Conservation (phyloP, 2,797 vertebrate genomes). For the Centroberyx gerrardi region DNA sequence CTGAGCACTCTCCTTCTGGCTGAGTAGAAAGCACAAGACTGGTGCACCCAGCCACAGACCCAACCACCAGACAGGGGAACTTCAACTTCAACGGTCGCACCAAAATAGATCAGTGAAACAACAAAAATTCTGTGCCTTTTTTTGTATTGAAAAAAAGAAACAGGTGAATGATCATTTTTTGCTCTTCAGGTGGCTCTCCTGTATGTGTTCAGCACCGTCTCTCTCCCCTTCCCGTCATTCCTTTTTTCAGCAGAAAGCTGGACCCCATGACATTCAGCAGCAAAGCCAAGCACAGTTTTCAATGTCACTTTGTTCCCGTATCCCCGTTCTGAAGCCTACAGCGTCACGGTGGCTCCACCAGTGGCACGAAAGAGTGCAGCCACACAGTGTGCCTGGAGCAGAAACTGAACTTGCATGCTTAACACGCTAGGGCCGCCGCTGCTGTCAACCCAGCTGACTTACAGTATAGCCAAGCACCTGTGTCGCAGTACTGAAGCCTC, state of each 20-base stretch:
- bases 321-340: neutral
- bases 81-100: conserved; percentile 64
- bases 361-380: neutral
- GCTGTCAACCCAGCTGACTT: no score
- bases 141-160: conserved; percentile 2
- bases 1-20: conserved; percentile 60
- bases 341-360: neutral
- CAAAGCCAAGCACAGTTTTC: conserved; percentile 27
- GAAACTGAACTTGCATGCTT: conserved; percentile 2
- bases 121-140: conserved; percentile 28
- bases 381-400: conserved; percentile 17
- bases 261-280: conserved; percentile 38
- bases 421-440: no score
- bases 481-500: neutral
- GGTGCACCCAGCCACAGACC: conserved; percentile 41
- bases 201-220: conserved; percentile 26
- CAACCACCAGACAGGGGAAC: conserved; percentile 50
- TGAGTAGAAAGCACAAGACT: conserved; percentile 59
- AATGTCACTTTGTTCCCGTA: conserved; percentile 26
- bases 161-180: neutral
- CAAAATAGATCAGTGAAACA: conserved; percentile 70
- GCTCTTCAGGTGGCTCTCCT: conserved; percentile 22
- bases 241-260: conserved; percentile 29
- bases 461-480: conserved; percentile 39
- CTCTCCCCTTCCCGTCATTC: conserved; percentile 32